These are phyloP conservation scores for Nibea albiflora DNA, from an alignment of 2,113 vertebrate species.

Conservation along the genomic window DNA sequence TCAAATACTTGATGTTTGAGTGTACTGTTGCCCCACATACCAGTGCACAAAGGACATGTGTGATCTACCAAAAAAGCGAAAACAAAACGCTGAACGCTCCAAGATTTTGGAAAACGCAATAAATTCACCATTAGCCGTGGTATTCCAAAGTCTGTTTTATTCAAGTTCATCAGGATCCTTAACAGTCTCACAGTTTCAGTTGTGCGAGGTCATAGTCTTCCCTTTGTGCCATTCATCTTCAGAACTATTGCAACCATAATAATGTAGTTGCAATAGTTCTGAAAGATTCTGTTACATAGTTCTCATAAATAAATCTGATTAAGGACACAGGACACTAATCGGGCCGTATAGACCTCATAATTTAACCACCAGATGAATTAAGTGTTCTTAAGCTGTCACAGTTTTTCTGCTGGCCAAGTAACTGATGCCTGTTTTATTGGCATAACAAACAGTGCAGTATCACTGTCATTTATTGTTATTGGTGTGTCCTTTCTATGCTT, in stretches of 20 bases:
- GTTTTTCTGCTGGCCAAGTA: constrained; percentile 26
- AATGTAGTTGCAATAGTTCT: neutral
- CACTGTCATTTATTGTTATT: constrained; percentile 15
- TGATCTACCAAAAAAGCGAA: neutral
- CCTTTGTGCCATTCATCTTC: constrained; percentile 7
- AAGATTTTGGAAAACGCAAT: no score
- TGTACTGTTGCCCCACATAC: neutral
- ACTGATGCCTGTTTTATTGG: constrained; percentile 24
- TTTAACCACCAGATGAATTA: neutral
- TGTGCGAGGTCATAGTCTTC: neutral
- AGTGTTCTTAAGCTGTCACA: neutral
- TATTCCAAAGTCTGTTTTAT: no score
- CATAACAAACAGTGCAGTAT: constrained; percentile 23
- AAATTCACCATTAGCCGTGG: no score
- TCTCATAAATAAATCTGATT: constrained; percentile 7
- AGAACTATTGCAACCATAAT: neutral
- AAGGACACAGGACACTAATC: neutral
- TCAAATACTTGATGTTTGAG: neutral
- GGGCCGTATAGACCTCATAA: neutral
- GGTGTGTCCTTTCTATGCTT: constrained; percentile 42
- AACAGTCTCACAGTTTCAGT: neutral
- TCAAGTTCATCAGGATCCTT: neutral
- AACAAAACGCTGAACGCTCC: neutral
- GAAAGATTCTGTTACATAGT: neutral
- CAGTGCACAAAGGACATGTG: neutral